Base-by-base conservation (phyloP, 2,113 vertebrate genomes). In the Grus americana region DNA sequence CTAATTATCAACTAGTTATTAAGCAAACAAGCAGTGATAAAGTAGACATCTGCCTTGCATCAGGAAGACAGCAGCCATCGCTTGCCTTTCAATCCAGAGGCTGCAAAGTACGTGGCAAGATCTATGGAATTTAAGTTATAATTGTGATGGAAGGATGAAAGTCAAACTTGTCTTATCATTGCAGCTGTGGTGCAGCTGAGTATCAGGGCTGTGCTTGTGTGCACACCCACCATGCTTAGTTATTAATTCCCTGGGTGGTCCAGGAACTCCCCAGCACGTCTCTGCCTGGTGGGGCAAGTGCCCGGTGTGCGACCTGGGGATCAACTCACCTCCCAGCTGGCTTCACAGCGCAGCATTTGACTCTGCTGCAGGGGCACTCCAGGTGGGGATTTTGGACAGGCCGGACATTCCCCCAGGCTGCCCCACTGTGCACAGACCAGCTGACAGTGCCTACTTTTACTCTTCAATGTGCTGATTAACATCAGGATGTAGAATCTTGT, bases 141-240 rank as follows among this genome's bases (percentile, higher is more conserved):
- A n/a, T 52, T 84, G 27, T 49, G 55, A 88, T 46, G 49, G 2
- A 66, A 78, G 27, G 20, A 49, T 73, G 59, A 61, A 92, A 71
- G 32, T 73, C 26, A 87, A 70, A 9, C 5, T 68, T 68, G 19
- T 24, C 40, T 84, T 47, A 13, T 0, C 22, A 29, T 30, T 68
- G n/a, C n/a, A 59, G 58, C 26, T 66, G 52, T 23, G 24, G n/a
- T 34, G 36, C 22, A 87, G 58, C 20, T 2, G 0, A 63, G 24
- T 13, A 57, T 5, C 0, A 0, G 30, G 12, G 24, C 20, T 40
- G 32, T 36, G 65, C 20, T 23, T 61, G 50, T 10, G 15, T 3
- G 3, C 26, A 85, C 20, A 58, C 8, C 26, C 50, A 57, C 13
- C 0, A 0, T 1, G 1, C n/a, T 58, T 46, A 44, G 36, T 32